These are phyloP conservation scores for Cydia amplana DNA, from an alignment of 1,140 invertebrate genomes.

Conservation along the genomic window DNA sequence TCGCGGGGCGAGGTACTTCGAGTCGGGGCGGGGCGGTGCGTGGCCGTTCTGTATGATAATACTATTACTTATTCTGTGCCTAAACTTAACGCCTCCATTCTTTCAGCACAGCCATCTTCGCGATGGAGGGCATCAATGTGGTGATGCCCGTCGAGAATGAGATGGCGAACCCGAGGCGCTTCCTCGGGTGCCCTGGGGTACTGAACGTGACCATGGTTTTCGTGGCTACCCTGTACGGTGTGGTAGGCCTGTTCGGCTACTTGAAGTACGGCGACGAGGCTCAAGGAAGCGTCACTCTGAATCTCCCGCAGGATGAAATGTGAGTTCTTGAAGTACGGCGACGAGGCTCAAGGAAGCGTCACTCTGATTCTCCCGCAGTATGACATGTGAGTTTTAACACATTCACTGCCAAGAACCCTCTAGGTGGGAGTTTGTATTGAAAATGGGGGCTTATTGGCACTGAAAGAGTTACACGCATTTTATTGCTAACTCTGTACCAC, in stretches of 20 bases:
- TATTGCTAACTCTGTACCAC: no score
- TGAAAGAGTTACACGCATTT: no score
- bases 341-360: conserved; percentile 82
- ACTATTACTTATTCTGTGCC: no score
- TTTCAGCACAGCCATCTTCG: conserved; percentile 86
- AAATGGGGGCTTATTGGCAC: not conserved
- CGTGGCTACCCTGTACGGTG: conserved; percentile 85
- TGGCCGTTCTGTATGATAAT: no score
- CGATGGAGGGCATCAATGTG: conserved; percentile 89
- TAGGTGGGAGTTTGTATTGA: not conserved
- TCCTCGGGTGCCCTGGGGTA: conserved; percentile 89
- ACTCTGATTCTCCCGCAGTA: conserved; percentile 84
- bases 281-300: conserved; percentile 84
- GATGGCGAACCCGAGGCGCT: conserved; percentile 88
- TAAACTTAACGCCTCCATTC: conserved; percentile 39
- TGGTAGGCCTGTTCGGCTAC: conserved; percentile 91
- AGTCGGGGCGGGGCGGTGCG: no score
- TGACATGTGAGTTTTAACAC: conserved; percentile 79
- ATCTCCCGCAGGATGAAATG: conserved; percentile 81
- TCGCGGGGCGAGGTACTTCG: no score
- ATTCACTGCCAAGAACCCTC: no score
- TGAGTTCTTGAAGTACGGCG: conserved; percentile 85
- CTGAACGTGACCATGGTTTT: conserved; percentile 89
- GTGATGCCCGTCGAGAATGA: conserved; percentile 94
- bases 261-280: conserved; percentile 85